A percentile compares a stretch with the other conserved stretches of the same genome.
These are phyloP conservation scores for Nothoprocta pentlandii DNA, from an alignment of 2,113 vertebrate species.

Conservation along the genomic window DNA sequence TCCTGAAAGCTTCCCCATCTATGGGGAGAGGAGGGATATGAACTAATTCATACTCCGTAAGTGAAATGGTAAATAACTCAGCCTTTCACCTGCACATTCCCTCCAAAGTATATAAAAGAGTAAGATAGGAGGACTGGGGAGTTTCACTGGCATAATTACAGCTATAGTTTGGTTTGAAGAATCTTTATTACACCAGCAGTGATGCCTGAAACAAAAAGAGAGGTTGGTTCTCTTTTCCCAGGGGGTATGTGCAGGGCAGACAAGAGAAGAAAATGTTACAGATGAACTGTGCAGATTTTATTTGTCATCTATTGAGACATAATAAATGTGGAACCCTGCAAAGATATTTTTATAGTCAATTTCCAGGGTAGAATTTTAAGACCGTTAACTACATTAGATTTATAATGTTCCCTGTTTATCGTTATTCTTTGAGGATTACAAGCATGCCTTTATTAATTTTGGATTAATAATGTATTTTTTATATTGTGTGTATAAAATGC, in stretches of 20 bases:
- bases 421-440: conserved; percentile 44
- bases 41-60: neutral
- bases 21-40: neutral
- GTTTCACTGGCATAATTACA: neutral
- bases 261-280: conserved; percentile 17
- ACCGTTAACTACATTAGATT: conserved; percentile 45
- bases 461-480: conserved; percentile 31
- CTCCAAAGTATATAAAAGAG: neutral
- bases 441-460: conserved; percentile 40
- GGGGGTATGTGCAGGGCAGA: conserved; percentile 4
- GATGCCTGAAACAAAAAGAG: neutral
- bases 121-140: neutral
- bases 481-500: conserved; percentile 10
- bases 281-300: conserved; percentile 36
- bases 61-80: neutral
- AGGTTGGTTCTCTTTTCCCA: neutral
- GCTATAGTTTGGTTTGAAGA: conserved; percentile 1
- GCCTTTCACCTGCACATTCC: neutral
- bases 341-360: conserved; percentile 54
- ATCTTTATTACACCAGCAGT: neutral
- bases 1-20: neutral
- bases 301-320: conserved; percentile 36
- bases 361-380: conserved; percentile 51
- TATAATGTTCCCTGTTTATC: conserved; percentile 38
- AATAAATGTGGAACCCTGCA: conserved; percentile 38